Conservation (phyloP, 2,888 invertebrate genomes). For the Cotesia congregata region DNA sequence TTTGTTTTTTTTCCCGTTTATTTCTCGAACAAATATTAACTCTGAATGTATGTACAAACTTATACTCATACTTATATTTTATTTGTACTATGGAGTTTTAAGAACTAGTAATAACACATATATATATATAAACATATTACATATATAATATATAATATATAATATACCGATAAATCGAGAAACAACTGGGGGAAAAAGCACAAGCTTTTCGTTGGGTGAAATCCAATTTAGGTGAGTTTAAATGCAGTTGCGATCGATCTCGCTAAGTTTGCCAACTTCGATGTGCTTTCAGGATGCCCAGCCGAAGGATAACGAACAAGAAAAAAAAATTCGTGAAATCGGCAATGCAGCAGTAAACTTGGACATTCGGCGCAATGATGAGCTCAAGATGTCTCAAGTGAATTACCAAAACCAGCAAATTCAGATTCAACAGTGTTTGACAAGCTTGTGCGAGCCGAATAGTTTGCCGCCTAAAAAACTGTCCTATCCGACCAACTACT, state of each 20-base stretch:
- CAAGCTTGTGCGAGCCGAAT: slow-evolving; percentile 43
- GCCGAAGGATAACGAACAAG: slow-evolving; percentile 8
- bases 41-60: too few species aligned
- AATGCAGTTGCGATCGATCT: slow-evolving; percentile 33
- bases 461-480: slow-evolving; percentile 36
- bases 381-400: background rate
- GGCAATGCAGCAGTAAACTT: slow-evolving; percentile 19
- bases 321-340: slow-evolving; percentile 13
- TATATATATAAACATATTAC: background rate
- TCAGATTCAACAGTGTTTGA: background rate
- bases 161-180: background rate
- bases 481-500: background rate
- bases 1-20: too few species aligned
- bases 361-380: slow-evolving; percentile 5
- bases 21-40: too few species aligned
- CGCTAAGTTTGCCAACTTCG: slow-evolving; percentile 42
- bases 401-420: slow-evolving; percentile 18
- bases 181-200: background rate
- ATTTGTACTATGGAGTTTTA: too few species aligned
- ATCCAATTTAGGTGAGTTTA: slow-evolving; percentile 34
- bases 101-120: background rate
- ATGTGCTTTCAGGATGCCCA: slow-evolving; percentile 31
- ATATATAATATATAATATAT: background rate
- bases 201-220: slow-evolving; percentile 28
- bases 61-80: too few species aligned